A percentile compares a stretch with the other conserved stretches of the same genome.
Conservation (phyloP, 2,888 invertebrate species). For the Lycocerus yunnanus region DNA sequence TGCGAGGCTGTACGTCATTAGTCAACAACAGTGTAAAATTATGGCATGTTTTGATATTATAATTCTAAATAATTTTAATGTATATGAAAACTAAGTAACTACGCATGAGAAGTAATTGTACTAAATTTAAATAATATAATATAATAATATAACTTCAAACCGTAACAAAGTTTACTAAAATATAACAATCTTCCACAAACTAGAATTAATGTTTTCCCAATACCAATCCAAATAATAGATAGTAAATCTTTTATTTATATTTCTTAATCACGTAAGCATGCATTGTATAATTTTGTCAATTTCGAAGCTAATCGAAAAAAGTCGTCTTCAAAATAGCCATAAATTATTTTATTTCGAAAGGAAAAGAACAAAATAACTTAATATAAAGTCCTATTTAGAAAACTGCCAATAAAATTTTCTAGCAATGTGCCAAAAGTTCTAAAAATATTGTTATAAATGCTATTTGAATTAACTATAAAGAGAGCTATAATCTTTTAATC, state of each 20-base stretch:
- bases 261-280: not conserved
- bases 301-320: not conserved
- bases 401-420: not conserved
- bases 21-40: constrained; percentile 7
- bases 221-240: not conserved
- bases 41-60: constrained; percentile 18
- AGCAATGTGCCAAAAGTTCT: not conserved
- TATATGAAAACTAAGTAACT: constrained; percentile 8
- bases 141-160: not conserved
- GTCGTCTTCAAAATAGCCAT: no score
- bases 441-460: not conserved
- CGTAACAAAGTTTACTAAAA: not conserved
- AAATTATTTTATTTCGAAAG: not conserved
- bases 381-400: not conserved
- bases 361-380: not conserved
- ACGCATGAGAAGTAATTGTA: not conserved
- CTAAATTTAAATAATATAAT: not conserved
- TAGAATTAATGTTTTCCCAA: not conserved
- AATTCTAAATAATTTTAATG: constrained; percentile 7
- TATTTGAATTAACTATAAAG: not conserved
- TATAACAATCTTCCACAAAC: not conserved
- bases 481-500: not conserved
- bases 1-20: constrained; percentile 15
- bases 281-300: not conserved
- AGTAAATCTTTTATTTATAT: not conserved